Evolutionary conservation across 1,140 invertebrate species (phyloP).

Genomic region (Rhynchophorus ferrugineus): DNA sequence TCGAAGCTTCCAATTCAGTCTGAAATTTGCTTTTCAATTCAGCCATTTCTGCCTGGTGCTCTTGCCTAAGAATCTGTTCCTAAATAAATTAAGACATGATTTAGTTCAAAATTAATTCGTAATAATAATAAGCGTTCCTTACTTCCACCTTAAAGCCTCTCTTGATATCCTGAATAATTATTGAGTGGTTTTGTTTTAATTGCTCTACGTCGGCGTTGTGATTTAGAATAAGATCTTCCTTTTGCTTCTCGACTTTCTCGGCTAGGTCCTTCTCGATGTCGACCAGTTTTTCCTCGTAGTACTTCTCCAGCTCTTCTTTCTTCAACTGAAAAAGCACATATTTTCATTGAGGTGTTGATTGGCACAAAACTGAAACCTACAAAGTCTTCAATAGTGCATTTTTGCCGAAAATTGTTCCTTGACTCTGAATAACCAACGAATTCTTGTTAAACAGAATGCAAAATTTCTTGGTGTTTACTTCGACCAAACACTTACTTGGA

Average conservation of each 20-base stretch:
- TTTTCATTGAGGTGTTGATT: too few species aligned
- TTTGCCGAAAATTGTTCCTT: too few species aligned
- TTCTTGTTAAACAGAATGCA: too few species aligned
- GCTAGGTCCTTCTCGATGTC: slow-evolving; percentile 41
- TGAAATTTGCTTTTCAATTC: slow-evolving; percentile 54
- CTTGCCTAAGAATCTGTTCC: slow-evolving; percentile 51
- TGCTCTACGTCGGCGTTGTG: slow-evolving; percentile 46
- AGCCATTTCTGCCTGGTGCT: slow-evolving; percentile 55
- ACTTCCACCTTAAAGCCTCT: slow-evolving; percentile 54
- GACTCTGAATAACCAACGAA: too few species aligned
- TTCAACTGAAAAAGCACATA: too few species aligned
- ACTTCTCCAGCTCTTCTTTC: slow-evolving; percentile 41
- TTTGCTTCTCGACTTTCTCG: slow-evolving; percentile 42
- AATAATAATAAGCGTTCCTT: too few species aligned
- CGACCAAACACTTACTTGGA: too few species aligned
- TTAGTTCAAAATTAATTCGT: not conserved
- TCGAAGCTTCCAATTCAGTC: slow-evolving; percentile 49
- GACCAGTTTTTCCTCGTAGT: slow-evolving; percentile 37
- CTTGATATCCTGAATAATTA: slow-evolving; percentile 49
- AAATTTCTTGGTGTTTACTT: too few species aligned
- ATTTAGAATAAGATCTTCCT: slow-evolving; percentile 41
- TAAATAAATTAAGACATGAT: slow-evolving; percentile 33
- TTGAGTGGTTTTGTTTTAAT: slow-evolving; percentile 44
- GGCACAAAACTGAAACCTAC: too few species aligned
- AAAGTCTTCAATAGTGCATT: too few species aligned